Conservation (phyloP, 2,113 vertebrate species). For the Phalacrocorax aristotelis region DNA sequence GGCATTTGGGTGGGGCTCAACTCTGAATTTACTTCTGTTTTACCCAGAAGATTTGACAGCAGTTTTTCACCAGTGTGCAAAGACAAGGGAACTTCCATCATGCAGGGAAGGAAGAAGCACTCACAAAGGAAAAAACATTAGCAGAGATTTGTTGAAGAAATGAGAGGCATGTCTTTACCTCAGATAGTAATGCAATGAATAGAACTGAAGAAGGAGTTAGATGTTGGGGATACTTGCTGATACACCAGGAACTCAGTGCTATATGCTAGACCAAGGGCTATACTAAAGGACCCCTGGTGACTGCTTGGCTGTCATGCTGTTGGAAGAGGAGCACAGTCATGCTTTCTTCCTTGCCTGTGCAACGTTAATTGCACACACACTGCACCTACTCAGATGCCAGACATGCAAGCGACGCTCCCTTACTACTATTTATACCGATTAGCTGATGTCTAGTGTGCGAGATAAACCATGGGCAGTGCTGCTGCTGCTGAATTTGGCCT, state of each 20-base stretch:
- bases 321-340: fast-evolving
- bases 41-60: not conserved
- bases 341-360: not conserved
- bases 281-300: not conserved
- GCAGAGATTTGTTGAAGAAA: not conserved
- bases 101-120: not conserved
- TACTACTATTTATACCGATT: not conserved
- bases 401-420: not conserved
- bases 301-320: not conserved
- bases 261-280: not conserved
- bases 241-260: not conserved
- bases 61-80: not conserved
- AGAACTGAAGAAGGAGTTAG: not conserved
- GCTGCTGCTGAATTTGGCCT: not conserved
- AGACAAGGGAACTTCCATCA: not conserved
- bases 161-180: not conserved
- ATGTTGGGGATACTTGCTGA: not conserved
- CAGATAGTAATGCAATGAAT: not conserved
- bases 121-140: not conserved
- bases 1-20: not conserved
- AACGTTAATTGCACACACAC: not conserved
- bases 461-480: not conserved
- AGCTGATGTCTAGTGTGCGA: not conserved
- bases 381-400: not conserved
- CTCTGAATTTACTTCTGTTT: not conserved